Base-by-base conservation (phyloP, 2,113 vertebrate species). In the Calyptommatus sinebrachiatus region DNA sequence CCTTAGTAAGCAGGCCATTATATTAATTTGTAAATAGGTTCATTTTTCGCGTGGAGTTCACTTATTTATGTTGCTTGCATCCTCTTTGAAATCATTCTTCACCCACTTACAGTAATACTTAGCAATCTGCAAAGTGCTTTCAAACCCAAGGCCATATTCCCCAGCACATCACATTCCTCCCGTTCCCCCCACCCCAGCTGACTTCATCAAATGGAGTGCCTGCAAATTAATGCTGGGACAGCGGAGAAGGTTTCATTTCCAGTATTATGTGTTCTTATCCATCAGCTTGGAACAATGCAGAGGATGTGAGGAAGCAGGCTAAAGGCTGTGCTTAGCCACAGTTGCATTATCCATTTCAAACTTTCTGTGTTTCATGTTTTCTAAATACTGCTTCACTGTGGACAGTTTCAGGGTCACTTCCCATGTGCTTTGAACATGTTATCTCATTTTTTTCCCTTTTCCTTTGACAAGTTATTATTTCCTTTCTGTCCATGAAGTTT, bases 1-100 rank as follows among this genome's bases (percentile, higher is more conserved):
- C 70, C 63, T 78, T 35, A 48, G 1, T 11, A 61, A 81, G 45
- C 53, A 86, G 84, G 0, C 1, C 75, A 77, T 22, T 80, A 46
- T 0, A 0, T 1, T 3, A 2, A 0, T 60, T 76, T 81, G 61
- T 87, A 74, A 81, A 68, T 7, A 79, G 45, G 61, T 5, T 60
- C 28, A 78, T 78, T 7, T 10, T 85, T 81, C 35, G 26, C 77
- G 16, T 78, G 5, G 70, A 53, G 11, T 70, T 91, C 75, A 77
- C 62, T 89, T 70, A 46, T 53, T 88, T 63, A 68, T 78, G 76
- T 41, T 85, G 76, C 29, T 84, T 74, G 16, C 85, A 85, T 86
- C 71, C n/a, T 66, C 87, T 48, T 53, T 86, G n/a, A 50, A 73
- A 78, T 26, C 71, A 73, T 68, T 73, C 48, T 67, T 22, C 6